phyloP scores from a whole-genome alignment of 1,140 invertebrate genomes.

The Aleiodes sp. region DNA sequence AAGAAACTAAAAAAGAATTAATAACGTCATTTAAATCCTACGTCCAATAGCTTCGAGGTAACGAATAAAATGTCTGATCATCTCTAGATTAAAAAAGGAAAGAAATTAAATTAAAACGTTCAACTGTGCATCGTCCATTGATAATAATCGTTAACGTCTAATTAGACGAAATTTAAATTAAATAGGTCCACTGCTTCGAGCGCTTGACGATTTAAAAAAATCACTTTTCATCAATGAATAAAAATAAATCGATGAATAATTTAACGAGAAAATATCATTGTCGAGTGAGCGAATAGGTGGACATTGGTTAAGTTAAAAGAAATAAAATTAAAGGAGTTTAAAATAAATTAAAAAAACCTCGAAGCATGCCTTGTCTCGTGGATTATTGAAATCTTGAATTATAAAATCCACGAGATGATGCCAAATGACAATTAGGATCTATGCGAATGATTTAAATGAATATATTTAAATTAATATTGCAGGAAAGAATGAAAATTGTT shows the following conservation, averaged over 20 bases:
- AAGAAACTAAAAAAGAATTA: too few relatives aligned
- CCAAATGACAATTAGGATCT: constrained; percentile 4
- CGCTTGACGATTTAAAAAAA: constrained; percentile 58
- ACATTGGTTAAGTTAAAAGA: constrained; percentile 38
- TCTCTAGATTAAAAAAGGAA: too few relatives aligned
- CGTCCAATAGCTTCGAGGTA: background rate
- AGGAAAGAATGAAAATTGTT: constrained; percentile 12
- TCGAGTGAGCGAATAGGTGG: constrained; percentile 60
- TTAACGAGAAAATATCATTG: constrained; percentile 40
- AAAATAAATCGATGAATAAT: background rate
- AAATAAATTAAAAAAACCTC: constrained; percentile 44
- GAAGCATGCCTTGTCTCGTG: constrained; percentile 58
- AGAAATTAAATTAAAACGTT: too few relatives aligned
- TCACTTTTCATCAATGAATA: constrained; percentile 24
- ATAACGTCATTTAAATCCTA: too few relatives aligned
- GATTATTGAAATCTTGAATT: constrained; percentile 51
- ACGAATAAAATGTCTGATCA: background rate
- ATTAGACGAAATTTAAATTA: constrained; percentile 44
- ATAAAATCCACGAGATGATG: constrained; percentile 64
- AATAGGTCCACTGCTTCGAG: constrained; percentile 53
- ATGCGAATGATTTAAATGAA: constrained; percentile 37
- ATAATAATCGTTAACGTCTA: constrained; percentile 43
- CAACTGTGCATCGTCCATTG: constrained; percentile 24
- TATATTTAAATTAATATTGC: constrained; percentile 11
- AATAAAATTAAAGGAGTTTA: constrained; percentile 23